Evolutionary conservation across 1,140 invertebrate species (phyloP).

Genomic region (Drosophila elegans): DNA sequence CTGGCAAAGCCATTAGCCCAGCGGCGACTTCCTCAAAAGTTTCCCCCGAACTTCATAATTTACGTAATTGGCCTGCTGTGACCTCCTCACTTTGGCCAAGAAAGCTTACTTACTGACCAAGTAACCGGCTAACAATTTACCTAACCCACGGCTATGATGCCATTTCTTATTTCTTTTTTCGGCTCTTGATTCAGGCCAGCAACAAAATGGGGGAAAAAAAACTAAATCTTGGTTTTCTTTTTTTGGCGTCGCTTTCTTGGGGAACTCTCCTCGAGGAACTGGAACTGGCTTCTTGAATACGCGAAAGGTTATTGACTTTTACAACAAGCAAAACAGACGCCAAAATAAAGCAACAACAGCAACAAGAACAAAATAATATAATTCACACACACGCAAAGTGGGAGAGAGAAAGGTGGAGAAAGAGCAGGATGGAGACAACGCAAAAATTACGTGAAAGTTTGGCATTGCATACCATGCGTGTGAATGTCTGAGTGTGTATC

Average conservation of each 20-base stretch:
- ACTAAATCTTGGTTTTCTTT: constrained; percentile 30
- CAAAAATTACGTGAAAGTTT: constrained; percentile 84
- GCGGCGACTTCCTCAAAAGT: constrained; percentile 20
- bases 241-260: constrained; percentile 37
- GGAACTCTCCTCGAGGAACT: constrained; percentile 49
- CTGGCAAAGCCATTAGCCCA: constrained; percentile 3
- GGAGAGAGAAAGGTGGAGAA: constrained; percentile 22
- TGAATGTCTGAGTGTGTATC: constrained; percentile 7
- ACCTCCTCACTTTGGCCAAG: constrained; percentile 33
- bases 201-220: constrained; percentile 13
- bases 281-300: constrained; percentile 75
- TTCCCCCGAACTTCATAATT: constrained; percentile 22
- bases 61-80: constrained; percentile 35
- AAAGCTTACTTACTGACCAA: constrained; percentile 46
- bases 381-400: constrained; percentile 59
- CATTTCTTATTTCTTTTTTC: constrained; percentile 39
- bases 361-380: constrained; percentile 70
- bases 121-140: constrained; percentile 35
- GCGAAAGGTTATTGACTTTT: constrained; percentile 81
- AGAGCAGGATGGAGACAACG: constrained; percentile 26
- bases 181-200: constrained; percentile 67
- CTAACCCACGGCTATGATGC: constrained; percentile 56
- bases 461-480: constrained; percentile 66
- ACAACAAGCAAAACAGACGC: constrained; percentile 78
- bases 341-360: constrained; percentile 44